Evolutionary conservation across 2,113 vertebrate genomes (phyloP).

Genomic region (Ciconia maguari): DNA sequence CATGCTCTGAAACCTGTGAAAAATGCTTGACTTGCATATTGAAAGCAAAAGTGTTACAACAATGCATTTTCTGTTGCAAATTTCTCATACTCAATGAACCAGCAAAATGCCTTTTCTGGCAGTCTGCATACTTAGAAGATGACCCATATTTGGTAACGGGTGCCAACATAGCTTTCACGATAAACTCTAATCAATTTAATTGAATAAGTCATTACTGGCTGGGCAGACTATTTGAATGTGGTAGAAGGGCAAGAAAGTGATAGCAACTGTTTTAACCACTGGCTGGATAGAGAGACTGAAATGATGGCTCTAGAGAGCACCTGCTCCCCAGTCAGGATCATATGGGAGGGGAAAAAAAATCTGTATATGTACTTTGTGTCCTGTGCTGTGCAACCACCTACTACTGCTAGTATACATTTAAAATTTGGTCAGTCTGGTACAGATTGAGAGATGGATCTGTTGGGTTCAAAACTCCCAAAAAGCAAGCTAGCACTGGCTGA

Average conservation of each 20-base stretch:
- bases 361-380: neutral
- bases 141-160: neutral
- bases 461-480: neutral
- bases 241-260: neutral
- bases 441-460: neutral
- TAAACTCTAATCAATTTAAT: neutral
- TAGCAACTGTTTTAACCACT: neutral
- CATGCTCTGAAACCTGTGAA: neutral
- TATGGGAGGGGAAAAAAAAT: fast-evolving
- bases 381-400: neutral
- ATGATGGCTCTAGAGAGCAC: neutral
- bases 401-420: neutral
- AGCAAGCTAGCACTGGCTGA: neutral
- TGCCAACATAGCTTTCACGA: neutral
- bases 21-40: neutral
- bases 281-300: neutral
- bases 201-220: neutral
- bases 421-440: neutral
- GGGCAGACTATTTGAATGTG: neutral
- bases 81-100: neutral
- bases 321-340: neutral
- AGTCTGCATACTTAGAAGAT: neutral
- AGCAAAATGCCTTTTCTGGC: neutral
- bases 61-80: neutral
- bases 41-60: neutral